These are phyloP conservation scores for Cryptophagus acutangulus DNA, from an alignment of 2,888 invertebrate species.

Conservation along the genomic window DNA sequence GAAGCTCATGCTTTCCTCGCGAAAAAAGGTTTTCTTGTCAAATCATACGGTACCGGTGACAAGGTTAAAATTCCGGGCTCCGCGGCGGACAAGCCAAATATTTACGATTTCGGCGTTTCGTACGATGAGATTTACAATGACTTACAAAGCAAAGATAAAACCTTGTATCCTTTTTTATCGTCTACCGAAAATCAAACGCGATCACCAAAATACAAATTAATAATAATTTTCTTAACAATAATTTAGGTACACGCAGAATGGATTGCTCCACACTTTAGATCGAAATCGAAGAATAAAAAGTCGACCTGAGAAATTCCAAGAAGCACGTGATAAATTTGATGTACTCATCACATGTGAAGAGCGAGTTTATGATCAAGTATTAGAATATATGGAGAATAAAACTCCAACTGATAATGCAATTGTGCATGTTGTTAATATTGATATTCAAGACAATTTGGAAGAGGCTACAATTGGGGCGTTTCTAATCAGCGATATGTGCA, in stretches of 20 bases:
- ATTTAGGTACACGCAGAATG: conserved; percentile 81
- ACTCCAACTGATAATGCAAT: conserved; percentile 77
- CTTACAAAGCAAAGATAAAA: conserved; percentile 82
- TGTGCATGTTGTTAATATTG: conserved; percentile 96
- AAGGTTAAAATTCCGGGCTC: conserved; percentile 96
- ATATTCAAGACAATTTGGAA: conserved; percentile 99
- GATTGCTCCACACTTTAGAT: conserved; percentile 95
- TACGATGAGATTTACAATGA: conserved; percentile 97
- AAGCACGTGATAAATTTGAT: conserved; percentile 84
- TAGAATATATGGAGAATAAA: conserved; percentile 85
- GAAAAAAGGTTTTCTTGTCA: conserved; percentile 94
- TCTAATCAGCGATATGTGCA: conserved; percentile 92
- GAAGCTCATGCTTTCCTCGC: conserved; percentile 97
- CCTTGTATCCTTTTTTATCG: conserved; percentile 56
- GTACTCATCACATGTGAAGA: conserved; percentile 97
- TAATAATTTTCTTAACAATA: neutral
- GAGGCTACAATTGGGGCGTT: conserved; percentile 99
- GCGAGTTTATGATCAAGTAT: conserved; percentile 96
- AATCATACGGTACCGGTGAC: conserved; percentile 90
- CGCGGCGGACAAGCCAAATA: conserved; percentile 88
- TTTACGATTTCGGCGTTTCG: conserved; percentile 93
- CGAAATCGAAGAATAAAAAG: conserved; percentile 93
- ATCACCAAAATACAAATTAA: neutral
- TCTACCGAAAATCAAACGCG: neutral
- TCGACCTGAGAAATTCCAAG: conserved; percentile 92